Evolutionary conservation across 1,140 invertebrate genomes (phyloP).

Genomic region (Camponotus floridanus): DNA sequence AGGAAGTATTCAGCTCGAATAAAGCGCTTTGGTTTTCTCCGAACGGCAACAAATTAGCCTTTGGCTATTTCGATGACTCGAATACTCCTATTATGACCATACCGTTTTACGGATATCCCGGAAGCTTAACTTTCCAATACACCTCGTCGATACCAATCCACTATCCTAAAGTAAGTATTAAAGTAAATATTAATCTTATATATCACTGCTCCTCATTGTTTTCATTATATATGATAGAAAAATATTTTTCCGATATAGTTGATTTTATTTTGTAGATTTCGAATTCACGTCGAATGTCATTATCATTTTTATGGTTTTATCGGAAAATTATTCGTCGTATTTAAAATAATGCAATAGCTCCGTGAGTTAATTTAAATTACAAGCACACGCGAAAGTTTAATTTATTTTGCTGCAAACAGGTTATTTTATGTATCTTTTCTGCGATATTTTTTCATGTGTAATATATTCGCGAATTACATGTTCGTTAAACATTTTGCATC

Average conservation of each 20-base stretch:
- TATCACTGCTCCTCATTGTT: not conserved
- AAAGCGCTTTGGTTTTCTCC: constrained; percentile 96
- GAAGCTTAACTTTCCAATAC: constrained; percentile 88
- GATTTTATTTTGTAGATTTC: not conserved
- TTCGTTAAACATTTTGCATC: not conserved
- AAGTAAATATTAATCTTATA: not conserved
- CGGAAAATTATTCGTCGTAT: not conserved
- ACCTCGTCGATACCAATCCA: constrained; percentile 89
- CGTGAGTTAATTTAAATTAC: not conserved
- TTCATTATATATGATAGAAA: not conserved
- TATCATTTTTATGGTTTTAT: not conserved
- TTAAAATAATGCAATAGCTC: not conserved
- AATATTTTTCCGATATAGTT: not conserved
- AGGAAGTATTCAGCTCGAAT: constrained; percentile 95
- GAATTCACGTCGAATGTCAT: not conserved
- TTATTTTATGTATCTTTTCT: not conserved
- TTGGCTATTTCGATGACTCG: constrained; percentile 94
- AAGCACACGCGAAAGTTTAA: not conserved
- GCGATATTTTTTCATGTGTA: not conserved
- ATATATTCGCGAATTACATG: not conserved
- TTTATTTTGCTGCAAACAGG: not conserved
- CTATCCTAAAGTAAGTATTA: constrained; percentile 92
- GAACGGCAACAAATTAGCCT: constrained; percentile 92
- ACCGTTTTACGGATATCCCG: constrained; percentile 88
- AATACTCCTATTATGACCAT: constrained; percentile 88